phyloP scores from a whole-genome alignment of 2,113 vertebrate genomes.

The Sardina pilchardus region DNA sequence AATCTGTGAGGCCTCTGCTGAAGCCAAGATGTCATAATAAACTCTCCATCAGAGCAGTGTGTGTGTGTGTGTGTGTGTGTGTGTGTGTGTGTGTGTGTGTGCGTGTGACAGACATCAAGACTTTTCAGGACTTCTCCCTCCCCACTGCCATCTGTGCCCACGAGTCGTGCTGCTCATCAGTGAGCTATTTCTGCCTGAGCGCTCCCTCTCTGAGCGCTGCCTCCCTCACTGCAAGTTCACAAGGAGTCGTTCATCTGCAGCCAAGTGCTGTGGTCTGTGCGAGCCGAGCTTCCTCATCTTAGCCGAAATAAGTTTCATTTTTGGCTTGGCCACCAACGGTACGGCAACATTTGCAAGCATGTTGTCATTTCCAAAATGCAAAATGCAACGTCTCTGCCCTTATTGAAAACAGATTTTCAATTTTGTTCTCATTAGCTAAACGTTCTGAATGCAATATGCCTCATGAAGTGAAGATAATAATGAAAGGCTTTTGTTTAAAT shows the following conservation, averaged over 20 bases:
- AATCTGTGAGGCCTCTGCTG: conserved; percentile 28
- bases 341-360: neutral
- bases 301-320: neutral
- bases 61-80: neutral
- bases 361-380: conserved; percentile 4
- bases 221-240: neutral
- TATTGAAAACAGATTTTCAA: conserved; percentile 3
- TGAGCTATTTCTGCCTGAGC: neutral
- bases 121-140: conserved; percentile 28
- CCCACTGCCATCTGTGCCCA: conserved; percentile 38
- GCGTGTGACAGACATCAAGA: conserved; percentile 44
- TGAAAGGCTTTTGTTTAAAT: neutral
- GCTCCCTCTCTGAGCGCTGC: neutral
- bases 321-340: conserved; percentile 17
- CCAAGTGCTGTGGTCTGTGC: conserved; percentile 24
- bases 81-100: conserved; percentile 24
- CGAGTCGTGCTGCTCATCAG: neutral
- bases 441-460: conserved; percentile 20
- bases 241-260: conserved; percentile 31
- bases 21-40: conserved; percentile 44
- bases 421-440: conserved; percentile 33
- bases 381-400: conserved; percentile 4
- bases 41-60: conserved; percentile 26
- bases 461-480: neutral
- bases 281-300: neutral